These are phyloP conservation scores for Lepeophtheirus salmonis DNA, from an alignment of 1,140 invertebrate species.

Conservation along the genomic window DNA sequence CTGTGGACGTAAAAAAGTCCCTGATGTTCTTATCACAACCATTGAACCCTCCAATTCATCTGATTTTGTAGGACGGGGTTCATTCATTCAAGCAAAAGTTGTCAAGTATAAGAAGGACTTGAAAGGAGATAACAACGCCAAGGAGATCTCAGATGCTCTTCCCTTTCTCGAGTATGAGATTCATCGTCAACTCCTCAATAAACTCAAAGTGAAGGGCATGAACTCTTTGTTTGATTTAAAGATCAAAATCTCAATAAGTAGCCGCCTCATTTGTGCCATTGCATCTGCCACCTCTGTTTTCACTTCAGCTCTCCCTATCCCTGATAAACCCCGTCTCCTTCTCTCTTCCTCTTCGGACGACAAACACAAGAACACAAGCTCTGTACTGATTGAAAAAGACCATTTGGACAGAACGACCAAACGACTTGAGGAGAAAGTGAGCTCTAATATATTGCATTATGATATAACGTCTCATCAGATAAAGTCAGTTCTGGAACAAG, in stretches of 20 bases:
- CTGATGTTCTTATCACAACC: slow-evolving; percentile 71
- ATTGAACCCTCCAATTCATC: slow-evolving; percentile 51
- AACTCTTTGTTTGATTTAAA: slow-evolving; percentile 62
- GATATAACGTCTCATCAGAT: background rate
- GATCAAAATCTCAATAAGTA: slow-evolving; percentile 67
- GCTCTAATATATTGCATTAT: background rate
- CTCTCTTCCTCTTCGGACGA: slow-evolving; percentile 18
- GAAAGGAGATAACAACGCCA: slow-evolving; percentile 65
- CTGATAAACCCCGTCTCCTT: slow-evolving; percentile 35
- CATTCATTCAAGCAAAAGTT: slow-evolving; percentile 54
- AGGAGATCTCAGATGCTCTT: slow-evolving; percentile 43
- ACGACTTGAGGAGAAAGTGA: background rate
- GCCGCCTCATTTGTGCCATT: slow-evolving; percentile 61
- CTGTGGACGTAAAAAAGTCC: slow-evolving; percentile 60
- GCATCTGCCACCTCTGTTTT: slow-evolving; percentile 70
- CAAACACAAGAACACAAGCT: slow-evolving; percentile 10
- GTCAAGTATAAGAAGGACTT: slow-evolving; percentile 55
- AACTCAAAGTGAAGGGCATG: slow-evolving; percentile 67
- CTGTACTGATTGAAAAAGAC: background rate
- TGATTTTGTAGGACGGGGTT: slow-evolving; percentile 47
- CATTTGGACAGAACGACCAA: background rate
- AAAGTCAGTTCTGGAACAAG: background rate
- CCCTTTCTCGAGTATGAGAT: slow-evolving; percentile 91
- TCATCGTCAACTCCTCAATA: slow-evolving; percentile 72
- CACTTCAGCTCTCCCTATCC: slow-evolving; percentile 46